A percentile compares a stretch with the other conserved stretches of the same genome.
Conservation (phyloP, 2,113 vertebrate genomes). For the Neopipo cinnamomea region DNA sequence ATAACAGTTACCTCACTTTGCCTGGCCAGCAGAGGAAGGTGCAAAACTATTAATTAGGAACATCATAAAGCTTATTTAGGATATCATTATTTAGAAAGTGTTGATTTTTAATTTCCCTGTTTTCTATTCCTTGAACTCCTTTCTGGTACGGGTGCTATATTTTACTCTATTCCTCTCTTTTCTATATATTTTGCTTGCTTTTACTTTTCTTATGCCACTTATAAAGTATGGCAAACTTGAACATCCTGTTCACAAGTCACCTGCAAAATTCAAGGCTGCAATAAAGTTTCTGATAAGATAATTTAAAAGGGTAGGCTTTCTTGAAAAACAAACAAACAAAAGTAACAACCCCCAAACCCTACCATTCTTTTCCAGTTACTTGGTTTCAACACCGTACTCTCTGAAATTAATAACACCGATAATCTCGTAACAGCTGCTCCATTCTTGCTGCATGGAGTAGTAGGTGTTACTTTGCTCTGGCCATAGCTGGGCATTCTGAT, state of each 20-base stretch:
- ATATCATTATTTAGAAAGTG: neutral
- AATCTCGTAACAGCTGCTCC: neutral
- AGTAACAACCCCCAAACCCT: neutral
- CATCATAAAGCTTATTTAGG: neutral
- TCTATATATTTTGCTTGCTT: neutral
- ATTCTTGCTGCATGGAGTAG: neutral
- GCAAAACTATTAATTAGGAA: neutral
- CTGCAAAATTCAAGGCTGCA: neutral
- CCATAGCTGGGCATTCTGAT: neutral
- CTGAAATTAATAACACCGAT: neutral
- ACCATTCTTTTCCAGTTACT: neutral
- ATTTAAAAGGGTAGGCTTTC: neutral
- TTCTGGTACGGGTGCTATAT: neutral
- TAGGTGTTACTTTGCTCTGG: neutral
- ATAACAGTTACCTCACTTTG: neutral
- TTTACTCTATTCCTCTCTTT: neutral
- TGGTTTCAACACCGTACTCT: neutral
- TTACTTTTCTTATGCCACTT: neutral
- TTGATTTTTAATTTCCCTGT: neutral
- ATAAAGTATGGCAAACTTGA: neutral
- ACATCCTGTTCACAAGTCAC: neutral
- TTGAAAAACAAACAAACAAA: neutral
- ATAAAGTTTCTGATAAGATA: neutral
- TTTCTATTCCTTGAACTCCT: neutral
- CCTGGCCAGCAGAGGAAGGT: neutral